Base-by-base conservation (phyloP, 2,888 invertebrate genomes). In the Acanthosoma haemorrhoidale region DNA sequence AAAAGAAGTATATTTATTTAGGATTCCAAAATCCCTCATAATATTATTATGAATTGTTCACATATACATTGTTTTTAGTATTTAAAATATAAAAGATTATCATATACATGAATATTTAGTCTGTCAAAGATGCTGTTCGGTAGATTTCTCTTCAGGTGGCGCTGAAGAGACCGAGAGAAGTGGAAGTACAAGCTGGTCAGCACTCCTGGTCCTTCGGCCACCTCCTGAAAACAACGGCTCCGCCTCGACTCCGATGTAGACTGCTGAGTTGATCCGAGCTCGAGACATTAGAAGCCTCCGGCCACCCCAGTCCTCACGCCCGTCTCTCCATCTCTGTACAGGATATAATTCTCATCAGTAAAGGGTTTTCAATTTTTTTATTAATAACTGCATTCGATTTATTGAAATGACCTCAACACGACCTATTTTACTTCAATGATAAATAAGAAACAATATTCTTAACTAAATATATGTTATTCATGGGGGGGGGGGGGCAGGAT, bases 191-290 rank as follows among this genome's bases (percentile, higher is more conserved):
- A 70, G 66, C n/a, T 70, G 58, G 57, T 70, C 70, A 51, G 70
- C 70, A 29, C 57, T 57, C 34, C 60, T 66, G 39, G 64, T 67
- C 38, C 60, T 66, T 18, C 70, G 21, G 13, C 38, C 60, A 0
- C 57, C 58, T 3, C 41, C 58, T 3, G 60, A 41, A 32, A 57
- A 64, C 4, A 70, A 59, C 9, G 70, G 70, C 59, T 70, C 70
- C 11, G 58, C 59, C 31, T 70, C 70, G 9, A 61, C 59, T 18
- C 68, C 71, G 72, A 91, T 88, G 80, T 91, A 92, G 77, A 92
- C 91, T 76, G 92, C 92, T 72, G 92, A 92, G 80, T 92, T 92
- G 78, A 92, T 90, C 69, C 92, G 86, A 73, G 91, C 89, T 74
- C 92, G 84, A 75, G 84, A 84, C 67, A 67, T 67, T 18, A 67